Conservation (phyloP, 2,113 vertebrate species). For the Centropristis striata region DNA sequence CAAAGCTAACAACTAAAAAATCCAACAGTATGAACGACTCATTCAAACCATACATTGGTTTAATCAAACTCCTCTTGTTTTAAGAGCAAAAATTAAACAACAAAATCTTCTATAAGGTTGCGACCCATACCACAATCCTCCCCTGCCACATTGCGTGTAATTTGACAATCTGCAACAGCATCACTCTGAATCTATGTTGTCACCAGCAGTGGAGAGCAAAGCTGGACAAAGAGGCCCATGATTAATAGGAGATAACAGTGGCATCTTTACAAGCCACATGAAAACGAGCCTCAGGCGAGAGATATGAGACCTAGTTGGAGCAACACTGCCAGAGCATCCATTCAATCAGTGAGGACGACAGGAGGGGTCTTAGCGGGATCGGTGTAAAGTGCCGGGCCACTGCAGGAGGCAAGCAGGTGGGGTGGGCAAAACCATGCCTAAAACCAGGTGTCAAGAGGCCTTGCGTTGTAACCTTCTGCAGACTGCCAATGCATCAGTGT, state of each 20-base stretch:
- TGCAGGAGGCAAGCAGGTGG: slow-evolving; percentile 70
- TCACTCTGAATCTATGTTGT: slow-evolving; percentile 71
- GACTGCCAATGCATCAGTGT: slow-evolving; percentile 70
- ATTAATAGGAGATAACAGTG: slow-evolving; percentile 67
- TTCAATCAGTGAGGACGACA: slow-evolving; percentile 75
- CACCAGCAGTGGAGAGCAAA: slow-evolving; percentile 64
- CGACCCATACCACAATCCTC: slow-evolving; percentile 6
- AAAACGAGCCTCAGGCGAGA: slow-evolving; percentile 61
- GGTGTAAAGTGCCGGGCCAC: slow-evolving; percentile 64
- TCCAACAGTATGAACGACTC: slow-evolving; percentile 17
- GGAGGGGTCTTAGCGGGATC: slow-evolving; percentile 63
- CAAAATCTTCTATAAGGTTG: slow-evolving; percentile 13
- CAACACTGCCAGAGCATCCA: slow-evolving; percentile 37
- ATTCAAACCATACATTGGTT: slow-evolving; percentile 22
- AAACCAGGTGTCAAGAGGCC: slow-evolving; percentile 76
- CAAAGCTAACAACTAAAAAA: slow-evolving; percentile 40
- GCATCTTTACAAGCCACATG: slow-evolving; percentile 65
- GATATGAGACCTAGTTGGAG: slow-evolving; percentile 60
- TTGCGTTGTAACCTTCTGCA: slow-evolving; percentile 78
- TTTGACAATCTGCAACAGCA: slow-evolving; percentile 72
- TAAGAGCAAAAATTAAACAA: not conserved
- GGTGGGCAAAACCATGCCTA: slow-evolving; percentile 46
- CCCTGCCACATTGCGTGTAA: slow-evolving; percentile 58
- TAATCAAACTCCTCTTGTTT: not conserved
- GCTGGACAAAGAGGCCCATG: slow-evolving; percentile 62